A percentile compares a stretch with the other conserved stretches of the same genome.
phyloP scores from a whole-genome alignment of 2,888 invertebrate genomes.

The Lepidocyrtinus sp. region DNA sequence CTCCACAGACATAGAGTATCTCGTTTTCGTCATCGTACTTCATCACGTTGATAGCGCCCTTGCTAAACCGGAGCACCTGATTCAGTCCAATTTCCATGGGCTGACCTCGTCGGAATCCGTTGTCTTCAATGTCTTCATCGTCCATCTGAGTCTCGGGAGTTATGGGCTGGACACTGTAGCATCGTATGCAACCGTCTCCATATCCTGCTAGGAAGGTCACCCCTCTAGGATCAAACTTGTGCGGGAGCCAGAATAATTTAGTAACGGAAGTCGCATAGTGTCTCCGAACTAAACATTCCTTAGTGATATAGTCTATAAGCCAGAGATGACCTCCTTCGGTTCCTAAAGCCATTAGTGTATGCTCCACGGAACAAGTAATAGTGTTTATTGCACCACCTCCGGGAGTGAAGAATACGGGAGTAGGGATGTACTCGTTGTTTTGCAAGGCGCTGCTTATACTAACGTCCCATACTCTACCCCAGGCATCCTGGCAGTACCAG shows the following conservation, averaged over 20 bases:
- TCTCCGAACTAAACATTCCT: constrained; percentile 77
- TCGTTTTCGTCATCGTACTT: constrained; percentile 60
- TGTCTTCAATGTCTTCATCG: constrained; percentile 34
- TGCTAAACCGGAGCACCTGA: constrained; percentile 57
- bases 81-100: constrained; percentile 53
- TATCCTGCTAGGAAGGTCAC: constrained; percentile 81
- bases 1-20: constrained; percentile 64
- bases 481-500: constrained; percentile 80
- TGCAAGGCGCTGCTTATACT: constrained; percentile 77
- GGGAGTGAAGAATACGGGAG: constrained; percentile 79
- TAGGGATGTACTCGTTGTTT: constrained; percentile 73
- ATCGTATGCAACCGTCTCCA: constrained; percentile 81
- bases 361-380: constrained; percentile 80
- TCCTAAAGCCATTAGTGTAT: constrained; percentile 81
- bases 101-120: constrained; percentile 36
- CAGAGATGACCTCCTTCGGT: constrained; percentile 83
- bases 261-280: constrained; percentile 77
- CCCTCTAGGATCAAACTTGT: constrained; percentile 77
- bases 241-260: constrained; percentile 80
- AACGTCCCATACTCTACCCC: constrained; percentile 85
- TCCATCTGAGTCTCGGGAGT: constrained; percentile 34
- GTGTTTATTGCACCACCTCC: constrained; percentile 84
- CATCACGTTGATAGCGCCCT: constrained; percentile 57
- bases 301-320: constrained; percentile 80
- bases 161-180: constrained; percentile 69